These are phyloP conservation scores for Heteromurus nitidus DNA, from an alignment of 2,888 invertebrate genomes.

Conservation along the genomic window DNA sequence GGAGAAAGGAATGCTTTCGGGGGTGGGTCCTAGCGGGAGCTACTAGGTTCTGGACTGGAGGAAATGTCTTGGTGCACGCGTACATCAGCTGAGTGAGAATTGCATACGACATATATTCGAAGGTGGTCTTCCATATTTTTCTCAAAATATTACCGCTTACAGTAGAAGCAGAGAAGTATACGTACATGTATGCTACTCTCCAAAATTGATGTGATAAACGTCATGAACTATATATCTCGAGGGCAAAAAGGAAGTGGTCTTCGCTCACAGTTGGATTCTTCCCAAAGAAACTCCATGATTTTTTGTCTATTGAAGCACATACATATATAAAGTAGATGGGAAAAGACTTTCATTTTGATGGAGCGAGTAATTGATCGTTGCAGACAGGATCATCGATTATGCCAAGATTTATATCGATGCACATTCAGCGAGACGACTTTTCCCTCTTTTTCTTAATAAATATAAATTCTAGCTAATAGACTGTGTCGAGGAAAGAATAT, in stretches of 20 bases:
- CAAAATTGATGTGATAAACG: neutral
- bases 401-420: constrained; percentile 23
- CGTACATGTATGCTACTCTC: neutral
- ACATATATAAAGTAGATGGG: neutral
- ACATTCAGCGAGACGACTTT: constrained; percentile 6
- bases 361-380: constrained; percentile 32
- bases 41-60: neutral
- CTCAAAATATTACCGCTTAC: neutral
- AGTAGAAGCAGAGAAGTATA: neutral
- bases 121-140: neutral
- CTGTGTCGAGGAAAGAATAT: too few relatives aligned
- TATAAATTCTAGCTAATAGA: too few relatives aligned
- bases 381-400: constrained; percentile 33
- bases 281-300: neutral
- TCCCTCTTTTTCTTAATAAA: neutral
- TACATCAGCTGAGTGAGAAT: neutral
- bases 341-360: neutral
- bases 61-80: neutral
- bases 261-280: neutral
- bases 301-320: neutral
- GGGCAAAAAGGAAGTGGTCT: neutral
- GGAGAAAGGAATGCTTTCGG: neutral
- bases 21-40: constrained; percentile 17
- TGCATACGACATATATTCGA: neutral
- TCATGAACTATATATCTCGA: too few relatives aligned